A percentile compares a stretch with the other conserved stretches of the same genome.
Conservation (phyloP, 2,888 invertebrate species). For the Malthinus seriepunctatus region DNA sequence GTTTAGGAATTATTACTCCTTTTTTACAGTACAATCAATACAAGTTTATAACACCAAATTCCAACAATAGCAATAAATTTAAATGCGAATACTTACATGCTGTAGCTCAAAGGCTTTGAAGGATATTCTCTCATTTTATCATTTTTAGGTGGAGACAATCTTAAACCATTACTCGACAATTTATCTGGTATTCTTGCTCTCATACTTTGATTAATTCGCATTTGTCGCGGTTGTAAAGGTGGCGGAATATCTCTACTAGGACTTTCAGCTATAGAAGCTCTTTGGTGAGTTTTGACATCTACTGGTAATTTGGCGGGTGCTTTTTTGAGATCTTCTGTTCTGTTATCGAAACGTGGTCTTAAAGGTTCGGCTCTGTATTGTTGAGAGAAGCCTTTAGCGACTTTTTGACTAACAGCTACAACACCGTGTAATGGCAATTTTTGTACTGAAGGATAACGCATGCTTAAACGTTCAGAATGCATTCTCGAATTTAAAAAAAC, state of each 20-base stretch:
- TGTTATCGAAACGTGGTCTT: slow-evolving; percentile 37
- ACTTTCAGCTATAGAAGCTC: slow-evolving; percentile 49
- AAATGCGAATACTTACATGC: slow-evolving; percentile 46
- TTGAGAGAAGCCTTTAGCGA: slow-evolving; percentile 43
- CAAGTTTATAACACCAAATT: neutral
- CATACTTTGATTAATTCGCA: slow-evolving; percentile 53
- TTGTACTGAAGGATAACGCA: slow-evolving; percentile 55
- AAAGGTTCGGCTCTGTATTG: slow-evolving; percentile 51
- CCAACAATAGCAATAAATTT: neutral
- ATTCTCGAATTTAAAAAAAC: slow-evolving; percentile 45
- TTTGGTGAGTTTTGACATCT: slow-evolving; percentile 34
- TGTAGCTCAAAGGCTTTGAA: slow-evolving; percentile 39
- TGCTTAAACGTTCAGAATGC: slow-evolving; percentile 54
- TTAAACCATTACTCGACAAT: slow-evolving; percentile 22
- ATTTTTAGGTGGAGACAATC: slow-evolving; percentile 43
- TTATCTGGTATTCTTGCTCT: slow-evolving; percentile 47
- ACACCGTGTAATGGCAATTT: slow-evolving; percentile 57
- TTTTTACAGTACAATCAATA: too few relatives aligned
- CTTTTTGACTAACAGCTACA: slow-evolving; percentile 53
- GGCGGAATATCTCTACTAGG: slow-evolving; percentile 44
- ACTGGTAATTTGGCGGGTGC: slow-evolving; percentile 10
- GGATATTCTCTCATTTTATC: slow-evolving; percentile 32
- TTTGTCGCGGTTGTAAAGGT: slow-evolving; percentile 52
- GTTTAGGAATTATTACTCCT: too few relatives aligned
- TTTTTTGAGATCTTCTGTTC: slow-evolving; percentile 19